phyloP scores from a whole-genome alignment of 2,113 vertebrate genomes.

The Cinclus mexicanus region DNA sequence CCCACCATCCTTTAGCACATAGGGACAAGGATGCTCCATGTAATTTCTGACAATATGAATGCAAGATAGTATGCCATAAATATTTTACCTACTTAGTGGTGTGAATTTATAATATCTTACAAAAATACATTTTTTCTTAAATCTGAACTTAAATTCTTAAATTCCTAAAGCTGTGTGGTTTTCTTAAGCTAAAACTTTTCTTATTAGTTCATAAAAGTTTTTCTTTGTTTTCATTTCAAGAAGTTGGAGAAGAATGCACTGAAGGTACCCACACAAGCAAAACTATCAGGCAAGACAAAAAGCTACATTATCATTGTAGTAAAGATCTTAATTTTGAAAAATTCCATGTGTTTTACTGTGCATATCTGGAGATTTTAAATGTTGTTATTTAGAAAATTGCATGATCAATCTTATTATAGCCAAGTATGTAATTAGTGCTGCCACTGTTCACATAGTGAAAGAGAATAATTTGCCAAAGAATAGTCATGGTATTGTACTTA shows the following conservation, averaged over 20 bases:
- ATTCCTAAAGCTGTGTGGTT: background rate
- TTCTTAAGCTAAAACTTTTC: background rate
- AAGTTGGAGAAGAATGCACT: background rate
- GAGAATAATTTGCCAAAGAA: background rate
- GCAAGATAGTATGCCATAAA: background rate
- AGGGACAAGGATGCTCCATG: fast-evolving
- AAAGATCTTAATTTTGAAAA: background rate
- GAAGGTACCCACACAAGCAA: background rate
- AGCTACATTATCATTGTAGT: background rate
- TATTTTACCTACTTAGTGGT: background rate
- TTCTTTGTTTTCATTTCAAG: background rate
- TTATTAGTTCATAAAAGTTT: background rate
- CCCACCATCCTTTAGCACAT: fast-evolving
- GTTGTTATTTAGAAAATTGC: background rate
- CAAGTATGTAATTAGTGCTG: background rate
- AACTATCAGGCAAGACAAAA: background rate
- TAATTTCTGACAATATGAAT: background rate
- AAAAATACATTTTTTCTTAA: background rate
- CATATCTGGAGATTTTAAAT: background rate
- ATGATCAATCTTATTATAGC: fast-evolving
- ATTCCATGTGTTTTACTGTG: background rate
- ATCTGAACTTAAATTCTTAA: background rate
- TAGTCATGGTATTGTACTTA: background rate
- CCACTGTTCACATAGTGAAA: background rate
- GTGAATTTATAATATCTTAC: background rate